Percentiles rank a stretch among this genome's conserved stretches.
phyloP scores from a whole-genome alignment of 2,113 vertebrate species.

The Scopus umbretta region DNA sequence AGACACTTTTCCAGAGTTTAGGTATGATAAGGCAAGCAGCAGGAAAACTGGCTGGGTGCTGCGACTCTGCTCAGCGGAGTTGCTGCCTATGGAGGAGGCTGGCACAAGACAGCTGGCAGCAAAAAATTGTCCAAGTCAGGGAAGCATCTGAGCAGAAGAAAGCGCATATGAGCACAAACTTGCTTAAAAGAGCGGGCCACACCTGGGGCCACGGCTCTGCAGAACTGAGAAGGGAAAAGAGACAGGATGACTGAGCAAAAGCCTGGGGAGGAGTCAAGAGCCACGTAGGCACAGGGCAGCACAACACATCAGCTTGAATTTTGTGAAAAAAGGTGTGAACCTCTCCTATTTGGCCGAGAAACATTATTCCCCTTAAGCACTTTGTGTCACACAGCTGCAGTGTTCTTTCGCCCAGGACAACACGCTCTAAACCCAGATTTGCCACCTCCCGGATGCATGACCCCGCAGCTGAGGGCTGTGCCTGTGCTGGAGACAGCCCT shows the following conservation, averaged over 20 bases:
- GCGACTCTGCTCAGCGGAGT: neutral
- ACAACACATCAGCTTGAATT: neutral
- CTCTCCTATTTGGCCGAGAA: neutral
- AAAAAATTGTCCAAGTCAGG: neutral
- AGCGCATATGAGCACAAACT: neutral
- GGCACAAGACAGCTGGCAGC: neutral
- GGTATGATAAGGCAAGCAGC: neutral
- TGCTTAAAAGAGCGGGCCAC: neutral
- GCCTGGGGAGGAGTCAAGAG: neutral
- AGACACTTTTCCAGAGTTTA: neutral
- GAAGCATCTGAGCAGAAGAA: neutral
- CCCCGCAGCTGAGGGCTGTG: neutral
- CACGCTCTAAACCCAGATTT: neutral
- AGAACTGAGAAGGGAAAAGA: neutral
- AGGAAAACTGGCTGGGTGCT: neutral
- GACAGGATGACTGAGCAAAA: neutral
- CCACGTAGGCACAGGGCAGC: neutral
- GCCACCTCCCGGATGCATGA: fast-evolving
- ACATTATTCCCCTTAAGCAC: neutral
- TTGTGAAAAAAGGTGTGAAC: neutral
- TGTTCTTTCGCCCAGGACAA: neutral
- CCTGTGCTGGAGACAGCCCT: neutral
- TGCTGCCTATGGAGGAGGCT: neutral
- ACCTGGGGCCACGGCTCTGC: neutral
- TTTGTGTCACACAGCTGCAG: neutral